phyloP scores from a whole-genome alignment of 2,797 vertebrate species.

The Passerculus sandwichensis region DNA sequence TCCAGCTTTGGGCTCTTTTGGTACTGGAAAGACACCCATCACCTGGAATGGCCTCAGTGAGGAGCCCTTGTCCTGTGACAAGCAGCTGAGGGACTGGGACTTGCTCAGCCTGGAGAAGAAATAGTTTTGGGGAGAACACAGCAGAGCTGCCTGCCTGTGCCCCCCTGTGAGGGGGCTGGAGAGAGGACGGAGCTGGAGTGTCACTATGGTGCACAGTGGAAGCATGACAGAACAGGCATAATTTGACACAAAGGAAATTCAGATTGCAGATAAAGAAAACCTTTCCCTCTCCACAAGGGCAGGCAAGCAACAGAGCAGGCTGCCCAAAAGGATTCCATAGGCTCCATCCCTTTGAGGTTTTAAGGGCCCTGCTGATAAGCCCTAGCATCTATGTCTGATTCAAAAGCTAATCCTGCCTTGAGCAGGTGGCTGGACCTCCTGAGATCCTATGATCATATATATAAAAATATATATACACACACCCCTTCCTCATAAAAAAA shows the following conservation, averaged over 20 bases:
- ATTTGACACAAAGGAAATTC: neutral
- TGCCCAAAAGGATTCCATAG: neutral
- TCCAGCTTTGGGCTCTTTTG: neutral
- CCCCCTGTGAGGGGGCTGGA: fast-evolving
- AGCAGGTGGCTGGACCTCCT: neutral
- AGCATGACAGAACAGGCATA: neutral
- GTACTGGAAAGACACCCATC: neutral
- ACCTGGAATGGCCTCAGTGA: neutral
- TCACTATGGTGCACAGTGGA: fast-evolving
- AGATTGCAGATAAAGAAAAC: neutral
- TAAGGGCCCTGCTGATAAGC: neutral
- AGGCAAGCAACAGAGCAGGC: neutral
- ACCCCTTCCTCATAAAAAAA: neutral
- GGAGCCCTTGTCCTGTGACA: neutral
- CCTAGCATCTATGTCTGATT: neutral
- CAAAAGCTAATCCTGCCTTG: neutral
- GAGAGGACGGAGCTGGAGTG: neutral
- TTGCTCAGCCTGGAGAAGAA: neutral
- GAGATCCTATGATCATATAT: neutral
- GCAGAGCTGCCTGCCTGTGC: neutral
- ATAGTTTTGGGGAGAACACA: neutral
- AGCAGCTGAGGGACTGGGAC: neutral
- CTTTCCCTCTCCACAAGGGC: fast-evolving
- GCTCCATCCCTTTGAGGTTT: neutral
- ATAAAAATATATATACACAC: neutral